phyloP scores from a whole-genome alignment of 2,888 invertebrate genomes.

The Theristus sp. region DNA sequence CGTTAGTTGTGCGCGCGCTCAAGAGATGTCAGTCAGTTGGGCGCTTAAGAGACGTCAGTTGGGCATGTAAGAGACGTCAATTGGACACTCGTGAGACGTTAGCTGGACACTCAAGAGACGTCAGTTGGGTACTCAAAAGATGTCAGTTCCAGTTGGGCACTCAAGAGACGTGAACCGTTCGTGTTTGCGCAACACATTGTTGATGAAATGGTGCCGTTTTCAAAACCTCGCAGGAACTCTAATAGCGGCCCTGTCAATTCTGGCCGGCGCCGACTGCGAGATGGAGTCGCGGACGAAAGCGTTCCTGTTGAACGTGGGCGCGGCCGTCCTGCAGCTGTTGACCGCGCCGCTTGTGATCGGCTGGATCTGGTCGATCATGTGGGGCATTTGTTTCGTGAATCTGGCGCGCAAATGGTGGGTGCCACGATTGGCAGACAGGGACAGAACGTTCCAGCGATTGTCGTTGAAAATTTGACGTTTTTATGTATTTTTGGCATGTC shows the following conservation, averaged over 20 bases:
- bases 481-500: too few relatives aligned
- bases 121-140: too few relatives aligned
- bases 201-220: too few relatives aligned
- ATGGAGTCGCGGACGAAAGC: neutral
- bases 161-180: too few relatives aligned
- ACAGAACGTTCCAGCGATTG: neutral
- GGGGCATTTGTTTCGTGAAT: constrained; percentile 36
- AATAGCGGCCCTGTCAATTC: neutral
- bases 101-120: too few relatives aligned
- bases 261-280: neutral
- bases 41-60: too few relatives aligned
- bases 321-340: constrained; percentile 33
- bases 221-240: neutral
- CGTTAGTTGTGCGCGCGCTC: too few relatives aligned
- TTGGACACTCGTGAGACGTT: too few relatives aligned
- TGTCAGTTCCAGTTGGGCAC: too few relatives aligned
- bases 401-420: constrained; percentile 30
- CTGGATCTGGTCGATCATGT: constrained; percentile 38
- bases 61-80: too few relatives aligned
- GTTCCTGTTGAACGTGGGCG: constrained; percentile 25
- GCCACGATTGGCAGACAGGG: constrained; percentile 14
- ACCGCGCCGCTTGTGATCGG: constrained; percentile 36
- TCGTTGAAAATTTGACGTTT: neutral
- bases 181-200: too few relatives aligned
- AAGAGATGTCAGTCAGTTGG: too few relatives aligned